These are phyloP conservation scores for Cacoxenus indagator DNA, from an alignment of 2,888 invertebrate species.

Conservation along the genomic window DNA sequence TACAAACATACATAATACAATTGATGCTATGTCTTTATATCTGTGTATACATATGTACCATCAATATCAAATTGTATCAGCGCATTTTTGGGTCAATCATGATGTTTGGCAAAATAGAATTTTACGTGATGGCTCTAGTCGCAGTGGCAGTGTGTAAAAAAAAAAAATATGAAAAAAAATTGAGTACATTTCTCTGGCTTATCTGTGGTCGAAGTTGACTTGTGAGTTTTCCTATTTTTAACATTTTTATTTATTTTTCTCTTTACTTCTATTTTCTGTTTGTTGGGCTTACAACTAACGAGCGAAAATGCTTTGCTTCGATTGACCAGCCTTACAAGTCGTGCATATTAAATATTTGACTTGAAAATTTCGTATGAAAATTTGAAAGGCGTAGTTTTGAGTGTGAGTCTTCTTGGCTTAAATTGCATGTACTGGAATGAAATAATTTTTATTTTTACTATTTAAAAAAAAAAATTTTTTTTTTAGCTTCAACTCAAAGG, in stretches of 20 bases:
- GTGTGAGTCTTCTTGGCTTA: neutral
- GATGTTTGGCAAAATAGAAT: slow-evolving; percentile 17
- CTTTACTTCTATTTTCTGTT: neutral
- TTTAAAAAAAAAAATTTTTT: neutral
- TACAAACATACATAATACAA: neutral
- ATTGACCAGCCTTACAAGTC: slow-evolving; percentile 57
- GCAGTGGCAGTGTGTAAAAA: neutral
- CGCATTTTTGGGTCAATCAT: slow-evolving; percentile 59
- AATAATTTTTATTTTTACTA: neutral
- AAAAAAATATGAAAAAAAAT: slow-evolving; percentile 19
- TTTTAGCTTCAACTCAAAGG: neutral
- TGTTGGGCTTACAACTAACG: slow-evolving; percentile 43
- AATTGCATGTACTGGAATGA: neutral
- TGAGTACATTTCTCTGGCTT: slow-evolving; percentile 49
- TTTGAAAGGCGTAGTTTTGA: neutral
- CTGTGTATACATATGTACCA: neutral
- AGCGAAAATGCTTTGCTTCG: slow-evolving; percentile 52
- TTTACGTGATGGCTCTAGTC: slow-evolving; percentile 10
- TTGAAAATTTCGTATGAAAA: neutral
- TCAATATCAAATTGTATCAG: slow-evolving; percentile 54
- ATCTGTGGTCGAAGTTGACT: slow-evolving; percentile 3
- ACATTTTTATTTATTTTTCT: neutral
- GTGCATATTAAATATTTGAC: slow-evolving; percentile 51
- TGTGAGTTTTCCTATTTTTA: neutral
- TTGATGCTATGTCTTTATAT: too few species aligned